Conservation (phyloP, 2,888 invertebrate genomes). For the Spilosoma lubricipeda region DNA sequence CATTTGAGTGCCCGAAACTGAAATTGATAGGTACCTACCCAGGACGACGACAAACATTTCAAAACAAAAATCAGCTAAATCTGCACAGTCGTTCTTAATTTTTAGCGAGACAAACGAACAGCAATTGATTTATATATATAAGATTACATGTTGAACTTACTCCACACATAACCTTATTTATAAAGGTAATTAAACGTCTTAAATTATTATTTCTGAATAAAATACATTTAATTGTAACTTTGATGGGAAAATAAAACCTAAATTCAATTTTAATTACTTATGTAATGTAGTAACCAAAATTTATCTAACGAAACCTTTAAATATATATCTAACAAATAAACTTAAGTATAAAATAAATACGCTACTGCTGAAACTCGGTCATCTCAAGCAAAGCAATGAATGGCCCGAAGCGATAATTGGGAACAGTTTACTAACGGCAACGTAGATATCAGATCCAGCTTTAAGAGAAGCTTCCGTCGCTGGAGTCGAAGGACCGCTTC, state of each 20-base stretch:
- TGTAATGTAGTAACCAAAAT: not conserved
- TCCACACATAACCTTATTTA: no score
- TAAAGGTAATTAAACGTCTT: no score
- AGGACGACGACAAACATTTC: no score
- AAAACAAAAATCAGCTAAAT: no score
- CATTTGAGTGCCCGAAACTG: no score
- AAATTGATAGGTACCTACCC: no score
- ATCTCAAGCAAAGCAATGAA: slow-evolving; percentile 30
- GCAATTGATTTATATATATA: no score
- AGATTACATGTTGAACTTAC: no score
- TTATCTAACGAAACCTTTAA: not conserved
- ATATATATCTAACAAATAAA: not conserved
- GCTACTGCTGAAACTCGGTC: slow-evolving; percentile 9
- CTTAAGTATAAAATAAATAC: not conserved
- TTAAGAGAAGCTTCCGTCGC: slow-evolving; percentile 68
- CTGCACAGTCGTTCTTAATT: no score
- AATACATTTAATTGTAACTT: not conserved
- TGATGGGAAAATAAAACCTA: not conserved
- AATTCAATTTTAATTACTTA: not conserved
- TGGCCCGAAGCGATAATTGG: slow-evolving; percentile 57
- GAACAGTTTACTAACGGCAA: slow-evolving; percentile 53
- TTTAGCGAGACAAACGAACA: no score
- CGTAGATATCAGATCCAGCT: slow-evolving; percentile 62
- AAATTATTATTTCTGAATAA: no score
- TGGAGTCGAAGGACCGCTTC: slow-evolving; percentile 67